Evolutionary conservation across 2,797 vertebrate species (phyloP).

Genomic region (Chloroceryle inda): DNA sequence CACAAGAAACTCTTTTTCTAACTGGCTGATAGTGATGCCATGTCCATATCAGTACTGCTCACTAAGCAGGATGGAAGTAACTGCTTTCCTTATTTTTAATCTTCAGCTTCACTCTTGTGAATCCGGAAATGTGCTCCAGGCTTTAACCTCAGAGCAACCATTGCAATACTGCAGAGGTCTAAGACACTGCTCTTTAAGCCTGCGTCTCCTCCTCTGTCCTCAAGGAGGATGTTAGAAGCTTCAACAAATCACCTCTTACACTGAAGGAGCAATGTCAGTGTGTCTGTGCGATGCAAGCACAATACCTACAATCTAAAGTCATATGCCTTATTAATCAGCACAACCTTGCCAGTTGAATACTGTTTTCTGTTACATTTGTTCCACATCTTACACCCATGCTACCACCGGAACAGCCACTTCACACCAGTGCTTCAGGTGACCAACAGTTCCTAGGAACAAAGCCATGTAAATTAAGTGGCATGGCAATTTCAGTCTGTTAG

Average conservation of each 20-base stretch:
- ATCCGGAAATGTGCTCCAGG: neutral
- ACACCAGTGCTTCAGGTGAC: accelerated
- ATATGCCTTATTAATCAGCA: neutral
- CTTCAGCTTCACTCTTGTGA: neutral
- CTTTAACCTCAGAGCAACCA: neutral
- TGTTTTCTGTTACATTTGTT: neutral
- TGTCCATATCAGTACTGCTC: neutral
- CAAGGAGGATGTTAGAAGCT: neutral
- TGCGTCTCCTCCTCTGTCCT: neutral
- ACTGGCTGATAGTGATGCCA: neutral
- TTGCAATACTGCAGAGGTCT: neutral
- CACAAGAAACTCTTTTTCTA: neutral
- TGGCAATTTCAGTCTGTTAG: neutral
- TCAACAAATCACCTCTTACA: accelerated
- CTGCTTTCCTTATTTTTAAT: neutral
- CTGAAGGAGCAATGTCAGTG: neutral
- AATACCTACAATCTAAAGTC: neutral
- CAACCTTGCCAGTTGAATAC: neutral
- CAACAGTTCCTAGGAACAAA: neutral
- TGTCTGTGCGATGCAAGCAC: neutral
- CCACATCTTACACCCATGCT: neutral
- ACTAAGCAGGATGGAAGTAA: neutral
- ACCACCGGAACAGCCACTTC: neutral
- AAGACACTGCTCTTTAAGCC: neutral
- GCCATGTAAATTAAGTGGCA: neutral